Evolutionary conservation across 2,888 invertebrate genomes (phyloP).

Genomic region (Seira sanloemensis): DNA sequence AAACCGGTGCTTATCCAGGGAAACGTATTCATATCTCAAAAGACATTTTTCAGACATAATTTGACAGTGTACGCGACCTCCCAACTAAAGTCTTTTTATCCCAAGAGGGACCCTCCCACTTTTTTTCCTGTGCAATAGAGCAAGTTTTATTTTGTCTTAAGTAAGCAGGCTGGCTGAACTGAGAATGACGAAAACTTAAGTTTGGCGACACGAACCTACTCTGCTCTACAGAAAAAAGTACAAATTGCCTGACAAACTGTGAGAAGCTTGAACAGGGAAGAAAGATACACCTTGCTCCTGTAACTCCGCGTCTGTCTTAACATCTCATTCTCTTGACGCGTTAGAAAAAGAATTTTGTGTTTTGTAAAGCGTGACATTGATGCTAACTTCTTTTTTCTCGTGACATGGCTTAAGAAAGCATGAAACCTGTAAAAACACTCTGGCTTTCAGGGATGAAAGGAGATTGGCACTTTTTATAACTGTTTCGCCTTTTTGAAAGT

Average conservation of each 20-base stretch:
- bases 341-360: conserved; percentile 1
- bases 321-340: not conserved
- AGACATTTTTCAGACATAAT: conserved; percentile 74
- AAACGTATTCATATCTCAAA: conserved; percentile 35
- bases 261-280: not conserved
- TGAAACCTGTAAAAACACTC: not conserved
- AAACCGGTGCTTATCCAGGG: too few relatives aligned
- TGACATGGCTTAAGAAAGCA: conserved; percentile 5
- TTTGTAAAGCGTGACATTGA: conserved; percentile 50
- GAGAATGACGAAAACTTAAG: conserved; percentile 73
- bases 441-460: not conserved
- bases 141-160: conserved; percentile 14
- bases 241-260: conserved; percentile 44
- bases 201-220: conserved; percentile 64
- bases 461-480: conserved; percentile 15
- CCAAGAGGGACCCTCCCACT: conserved; percentile 13
- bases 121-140: conserved; percentile 25
- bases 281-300: not conserved
- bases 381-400: conserved; percentile 22
- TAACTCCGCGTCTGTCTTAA: conserved; percentile 4
- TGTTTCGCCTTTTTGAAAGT: too few relatives aligned
- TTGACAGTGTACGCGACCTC: conserved; percentile 73
- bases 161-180: too few relatives aligned
- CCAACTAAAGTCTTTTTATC: conserved; percentile 35
- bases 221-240: conserved; percentile 44